Base-by-base conservation (phyloP, 2,797 vertebrate genomes). In the Chrysocyon brachyurus region DNA sequence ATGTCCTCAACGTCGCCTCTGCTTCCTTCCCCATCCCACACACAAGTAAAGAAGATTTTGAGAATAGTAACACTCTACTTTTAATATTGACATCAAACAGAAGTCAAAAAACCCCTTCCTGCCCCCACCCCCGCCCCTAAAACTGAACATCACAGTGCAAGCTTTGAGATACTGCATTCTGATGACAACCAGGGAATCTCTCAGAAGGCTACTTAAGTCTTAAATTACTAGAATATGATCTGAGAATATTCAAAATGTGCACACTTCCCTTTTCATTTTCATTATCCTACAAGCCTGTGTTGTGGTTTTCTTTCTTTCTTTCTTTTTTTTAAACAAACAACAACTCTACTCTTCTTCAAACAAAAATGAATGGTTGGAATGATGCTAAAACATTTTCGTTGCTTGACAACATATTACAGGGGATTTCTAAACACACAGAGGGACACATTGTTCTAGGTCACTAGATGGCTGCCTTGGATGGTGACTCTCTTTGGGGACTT, bases 311-410 rank as follows among this genome's bases (percentile, higher is more conserved):
- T 64, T 31, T 63, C 61, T 63, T 63, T 63, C 64, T 78, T 89
- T 72, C 36, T 86, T 81, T 40, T 75, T 82, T 90, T 54, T 2
- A 31, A 89, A 93, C 49, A 59, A 95, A 98, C 96, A 97, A 95
- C 87, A 91, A 70, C 87, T 93, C 93, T 36, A 94, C 93, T 97
- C 97, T 98, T 97, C 97, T 97, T 36, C 17, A 94, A 95, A 98
- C 96, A 97, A 89, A 68, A 91, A 89, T 96, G 88, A 98, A 96
- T 85, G 12, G 87, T 96, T 81, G 24, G 92, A 98, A 96, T 70
- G 63, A 96, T 33, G 64, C 22, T 92, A 57, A 96, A 92, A 59
- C 31, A 94, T 98, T 97, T 97, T 91, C 0, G 63, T 97, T 95
- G 94, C 97, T 97, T 40, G 70, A 91, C 92, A 97, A 66, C 77